Evolutionary conservation across 92 coral and sea anemone genomes (phyloP).

Genomic region (Hydrozoanthus gracilis): DNA sequence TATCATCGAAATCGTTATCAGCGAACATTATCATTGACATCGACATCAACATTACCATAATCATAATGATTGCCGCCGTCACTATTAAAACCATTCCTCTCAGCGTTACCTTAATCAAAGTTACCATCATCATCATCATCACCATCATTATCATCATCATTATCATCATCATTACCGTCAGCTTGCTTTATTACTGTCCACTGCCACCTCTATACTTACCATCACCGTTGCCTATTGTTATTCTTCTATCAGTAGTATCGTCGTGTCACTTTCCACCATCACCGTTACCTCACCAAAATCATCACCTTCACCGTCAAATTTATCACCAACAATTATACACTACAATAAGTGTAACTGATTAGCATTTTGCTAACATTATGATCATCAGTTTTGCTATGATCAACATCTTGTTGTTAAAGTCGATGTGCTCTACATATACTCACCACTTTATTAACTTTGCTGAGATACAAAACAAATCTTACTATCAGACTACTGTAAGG

Average conservation of each 20-base stretch:
- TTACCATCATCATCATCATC: background rate
- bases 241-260: too few relatives aligned
- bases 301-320: too few relatives aligned
- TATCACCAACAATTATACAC: too few relatives aligned
- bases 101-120: background rate
- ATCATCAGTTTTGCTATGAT: background rate
- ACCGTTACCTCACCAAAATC: too few relatives aligned
- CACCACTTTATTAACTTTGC: background rate
- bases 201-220: background rate
- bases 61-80: background rate
- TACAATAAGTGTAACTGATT: too few relatives aligned
- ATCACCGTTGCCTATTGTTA: background rate
- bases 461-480: background rate
- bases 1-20: background rate
- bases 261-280: too few relatives aligned
- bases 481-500: background rate
- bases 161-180: background rate
- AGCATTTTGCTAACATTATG: background rate
- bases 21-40: background rate
- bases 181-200: background rate
- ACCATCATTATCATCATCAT: background rate
- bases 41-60: background rate
- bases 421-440: background rate
- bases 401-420: background rate
- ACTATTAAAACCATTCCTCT: background rate